Base-by-base conservation (phyloP, 2,888 invertebrate genomes). In the Digitonthophagus gazella region DNA sequence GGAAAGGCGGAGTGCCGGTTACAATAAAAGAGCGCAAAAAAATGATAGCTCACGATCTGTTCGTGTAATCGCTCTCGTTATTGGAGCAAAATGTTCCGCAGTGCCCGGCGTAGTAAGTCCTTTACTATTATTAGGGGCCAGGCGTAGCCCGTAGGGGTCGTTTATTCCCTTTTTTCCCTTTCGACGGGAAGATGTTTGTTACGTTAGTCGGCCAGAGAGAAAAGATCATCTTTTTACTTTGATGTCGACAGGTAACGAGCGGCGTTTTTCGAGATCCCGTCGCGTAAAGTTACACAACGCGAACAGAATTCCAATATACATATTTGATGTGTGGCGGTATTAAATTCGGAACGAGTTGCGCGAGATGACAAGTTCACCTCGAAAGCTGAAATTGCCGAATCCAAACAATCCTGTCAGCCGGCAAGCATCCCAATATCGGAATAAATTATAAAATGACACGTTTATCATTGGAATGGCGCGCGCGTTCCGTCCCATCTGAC, bases 401-500 rank as follows among this genome's bases (percentile, higher is more conserved):
- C 28, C 28, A 44, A 44, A 44, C 28, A 44, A 44, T 44, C 28
- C 28, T 44, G 28, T 44, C 28, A 44, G 28, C 28, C 28, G 28
- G 28, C 28, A 44, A 44, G 28, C 28, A 44, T 44, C 28, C 28
- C 61, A 18, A 20, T 61, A 20, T 19, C 20, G 16, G 61, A 61
- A 61, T 61, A 61, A 61, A 61, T 61, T 61, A 61, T 61, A 20
- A 61, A 61, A 61, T 61, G 20, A 61, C 20, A 20, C 19, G 61
- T 61, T 61, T 61, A 61, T 61, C 61, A 61, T 18, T 61, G 19
- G 20, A 19, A 19, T 61, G 11, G 61, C n/a, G 61, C 61, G 18
- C 20, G 16, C 19, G 19, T 61, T 61, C 61, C 61, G 61, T 16
- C 19, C 19, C 15, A 61, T 61, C 61, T 15, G 61, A 20, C 19